Evolutionary conservation across 2,888 invertebrate genomes (phyloP).

Genomic region (Priocnemis perturbator): DNA sequence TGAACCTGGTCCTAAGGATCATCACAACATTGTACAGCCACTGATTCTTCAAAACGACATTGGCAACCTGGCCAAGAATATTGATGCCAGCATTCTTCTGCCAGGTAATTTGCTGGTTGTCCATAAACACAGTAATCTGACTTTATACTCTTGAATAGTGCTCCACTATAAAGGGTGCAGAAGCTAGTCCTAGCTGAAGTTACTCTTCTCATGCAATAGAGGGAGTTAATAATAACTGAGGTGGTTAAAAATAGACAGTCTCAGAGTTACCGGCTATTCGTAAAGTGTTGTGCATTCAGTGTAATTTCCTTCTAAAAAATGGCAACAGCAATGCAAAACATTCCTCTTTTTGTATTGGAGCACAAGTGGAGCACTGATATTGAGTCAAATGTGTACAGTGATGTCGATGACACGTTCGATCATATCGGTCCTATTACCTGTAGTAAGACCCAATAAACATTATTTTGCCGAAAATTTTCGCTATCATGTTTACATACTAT

Average conservation of each 20-base stretch:
- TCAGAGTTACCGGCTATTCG: conserved; percentile 47
- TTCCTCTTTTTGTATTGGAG: conserved; percentile 73
- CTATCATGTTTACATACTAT: conserved; percentile 18
- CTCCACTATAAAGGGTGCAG: conserved; percentile 1
- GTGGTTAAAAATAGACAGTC: conserved; percentile 64
- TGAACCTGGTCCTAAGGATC: conserved; percentile 48
- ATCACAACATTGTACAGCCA: conserved; percentile 30
- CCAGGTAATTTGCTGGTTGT: conserved; percentile 47
- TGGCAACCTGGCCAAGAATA: conserved; percentile 39
- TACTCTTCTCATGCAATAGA: conserved; percentile 40
- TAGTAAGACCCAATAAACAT: conserved; percentile 51
- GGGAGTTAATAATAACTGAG: conserved; percentile 65
- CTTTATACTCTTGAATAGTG: conserved; percentile 2
- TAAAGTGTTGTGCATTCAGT: conserved; percentile 32
- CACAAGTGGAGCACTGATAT: conserved; percentile 72
- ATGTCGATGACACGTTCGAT: conserved; percentile 48
- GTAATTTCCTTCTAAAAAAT: conserved; percentile 51
- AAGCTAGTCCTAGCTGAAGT: conserved; percentile 18
- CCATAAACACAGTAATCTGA: conserved; percentile 22
- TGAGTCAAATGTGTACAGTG: conserved; percentile 64
- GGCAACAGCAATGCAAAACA: conserved; percentile 70
- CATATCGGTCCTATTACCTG: conserved; percentile 28
- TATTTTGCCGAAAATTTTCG: conserved; percentile 21
- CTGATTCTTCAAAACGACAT: conserved; percentile 39
- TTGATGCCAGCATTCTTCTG: conserved; percentile 34